Base-by-base conservation (phyloP, 30 jellyfish, hydroid and myxozoan species). In the Aurelia aurita region DNA sequence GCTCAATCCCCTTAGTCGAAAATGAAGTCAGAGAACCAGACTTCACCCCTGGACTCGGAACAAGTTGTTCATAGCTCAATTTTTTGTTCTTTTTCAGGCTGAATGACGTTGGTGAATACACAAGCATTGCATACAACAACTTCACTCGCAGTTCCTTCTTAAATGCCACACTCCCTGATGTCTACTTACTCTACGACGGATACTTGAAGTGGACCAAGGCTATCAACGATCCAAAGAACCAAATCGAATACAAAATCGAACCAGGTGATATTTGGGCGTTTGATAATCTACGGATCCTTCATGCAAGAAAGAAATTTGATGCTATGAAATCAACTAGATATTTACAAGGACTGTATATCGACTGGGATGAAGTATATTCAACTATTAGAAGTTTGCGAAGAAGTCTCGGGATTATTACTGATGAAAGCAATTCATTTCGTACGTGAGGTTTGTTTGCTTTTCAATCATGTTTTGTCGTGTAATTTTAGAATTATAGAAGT, bases 181-280 rank as follows among this genome's bases (percentile, higher is more conserved):
- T 90, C 9, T 49, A 63, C 54, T 31, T 59, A 27, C 20, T 78
- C 15, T 90, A 90, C 58, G 79, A 76, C 15, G 97, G 96, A 1
- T 77, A 68, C 43, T 53, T 31, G 45, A 54, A 14, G 58, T 69
- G 81, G 88, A 53, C 80, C 8, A 59, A 60, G 29, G 65, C 54
- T 61, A 72, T 72, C 76, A 63, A 55, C 31, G 59, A 47, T 11
- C 65, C 49, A 18, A 61, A 68, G 19, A 71, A 79, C 61, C 77
- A 70, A 20, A 27, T 90, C 16, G 60, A 47, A 35, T 63, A 71
- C 67, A 82, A 83, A 28, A 25, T 81, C 75, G 55, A 55, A 60
- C 94, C 93, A 59, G 97, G 97, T 18, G 97, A 90, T 67, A 90
- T 90, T 13, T 63, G 88, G 77, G 80, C 91, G 11, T 90, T 90